Evolutionary conservation across 2,797 vertebrate species (phyloP), one percentile per base, ranked within the genome.

Genomic region (Coilia nasus): DNA sequence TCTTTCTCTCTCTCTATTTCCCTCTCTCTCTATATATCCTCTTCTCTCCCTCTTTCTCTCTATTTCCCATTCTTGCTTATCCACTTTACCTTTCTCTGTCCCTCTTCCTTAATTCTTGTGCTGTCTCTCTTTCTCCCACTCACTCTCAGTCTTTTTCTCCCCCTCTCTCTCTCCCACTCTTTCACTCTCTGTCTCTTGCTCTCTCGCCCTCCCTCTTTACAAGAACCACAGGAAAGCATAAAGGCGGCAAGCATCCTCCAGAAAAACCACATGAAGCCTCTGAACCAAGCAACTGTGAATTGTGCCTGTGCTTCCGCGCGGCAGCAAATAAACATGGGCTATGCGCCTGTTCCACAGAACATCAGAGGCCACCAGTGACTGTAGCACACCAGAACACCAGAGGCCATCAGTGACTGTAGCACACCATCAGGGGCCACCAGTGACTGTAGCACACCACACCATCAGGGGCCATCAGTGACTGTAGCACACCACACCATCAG

Each of bases 191-290:
- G 14, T 57, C 56, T 56, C 1, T 56, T 17, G 15, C 12, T 59
- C 56, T 60, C 59, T 60, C 59, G 6, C 59, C 35, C 25, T 15
- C 54, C 23, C 81, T 57, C 23, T 54, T 47, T 11, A 44, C 80
- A 21, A 81, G 28, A 62, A 47, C 3, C 21, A 47, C 62, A 50
- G 71, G 41, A 83, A 83, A 83, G 17, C 62, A 47, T 71, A 67
- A 83, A 50, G 82, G 44, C 17, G 59, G 14, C n/a, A 64, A 28
- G 14, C 5, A 21, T 67, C 31, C 50, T 62, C 14, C n/a, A 15
- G 25, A 83, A 25, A 83, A 83, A 23, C 41, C 44, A 28, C 60
- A 67, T 47, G 21, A 47, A 7, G 60, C 44, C 62, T 50, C 7
- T 46, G 14, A 67, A 46, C 35, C 14, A 11, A 7, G 81, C 54